These are phyloP conservation scores for Protodeltote pygarga DNA, from an alignment of 2,888 invertebrate genomes.

Conservation along the genomic window DNA sequence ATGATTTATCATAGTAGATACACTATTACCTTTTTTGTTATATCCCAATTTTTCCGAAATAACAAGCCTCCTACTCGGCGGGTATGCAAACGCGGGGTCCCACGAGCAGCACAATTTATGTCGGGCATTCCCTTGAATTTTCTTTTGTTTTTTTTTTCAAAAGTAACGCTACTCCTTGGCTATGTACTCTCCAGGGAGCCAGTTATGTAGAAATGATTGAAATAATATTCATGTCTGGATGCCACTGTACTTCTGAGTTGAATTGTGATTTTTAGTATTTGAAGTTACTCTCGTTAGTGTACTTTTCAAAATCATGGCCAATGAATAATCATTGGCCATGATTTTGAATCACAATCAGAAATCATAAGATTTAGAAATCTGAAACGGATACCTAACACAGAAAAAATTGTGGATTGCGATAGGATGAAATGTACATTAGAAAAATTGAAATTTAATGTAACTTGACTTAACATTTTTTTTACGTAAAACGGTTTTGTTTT, in stretches of 20 bases:
- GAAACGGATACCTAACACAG: too few relatives aligned
- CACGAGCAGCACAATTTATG: conserved; percentile 83
- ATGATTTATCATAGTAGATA: too few relatives aligned
- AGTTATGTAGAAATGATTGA: conserved; percentile 43
- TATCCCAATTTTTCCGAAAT: conserved; percentile 2
- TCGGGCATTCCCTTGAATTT: conserved; percentile 81
- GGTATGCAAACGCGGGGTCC: conserved; percentile 81
- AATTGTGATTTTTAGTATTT: conserved; percentile 1
- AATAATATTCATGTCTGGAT: conserved; percentile 36
- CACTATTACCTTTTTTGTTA: too few relatives aligned
- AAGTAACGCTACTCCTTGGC: conserved; percentile 66
- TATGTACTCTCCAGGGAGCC: conserved; percentile 53
- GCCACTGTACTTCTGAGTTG: conserved; percentile 5
- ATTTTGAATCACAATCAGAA: too few relatives aligned
- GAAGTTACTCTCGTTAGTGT: neutral
- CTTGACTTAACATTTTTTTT: too few relatives aligned
- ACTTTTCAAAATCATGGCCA: neutral
- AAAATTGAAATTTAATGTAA: too few relatives aligned
- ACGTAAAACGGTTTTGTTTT: too few relatives aligned
- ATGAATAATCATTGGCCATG: too few relatives aligned
- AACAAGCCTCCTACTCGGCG: conserved; percentile 63
- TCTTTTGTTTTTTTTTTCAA: conserved; percentile 78
- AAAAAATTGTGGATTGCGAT: too few relatives aligned
- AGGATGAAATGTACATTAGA: too few relatives aligned
- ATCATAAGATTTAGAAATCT: too few relatives aligned